Evolutionary conservation across 2,113 vertebrate genomes (phyloP), one percentile per base, ranked within the genome.

Genomic region (Athene cunicularia): DNA sequence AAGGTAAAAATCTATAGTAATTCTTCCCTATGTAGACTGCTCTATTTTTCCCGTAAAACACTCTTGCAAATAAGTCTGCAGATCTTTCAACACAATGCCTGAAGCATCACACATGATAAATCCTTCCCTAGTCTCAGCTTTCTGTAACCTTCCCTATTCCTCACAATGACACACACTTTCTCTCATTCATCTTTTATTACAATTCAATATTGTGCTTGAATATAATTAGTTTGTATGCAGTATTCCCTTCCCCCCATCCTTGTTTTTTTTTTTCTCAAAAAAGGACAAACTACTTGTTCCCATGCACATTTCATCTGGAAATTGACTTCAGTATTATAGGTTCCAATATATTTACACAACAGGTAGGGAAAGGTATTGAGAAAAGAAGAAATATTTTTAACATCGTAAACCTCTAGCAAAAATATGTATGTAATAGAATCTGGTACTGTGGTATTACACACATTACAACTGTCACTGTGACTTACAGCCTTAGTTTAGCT

Each of bases 361-460:
- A 98, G 98, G 97, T 98, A 97, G 97, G 96, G 97, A 95, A 97
- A 97, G 96, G 96, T 98, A 98, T 98, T 96, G 97, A 94, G 96
- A 96, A 97, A 96, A 97, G 97, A 98, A 98, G 97, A 98, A 98
- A 98, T 98, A 98, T 98, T 98, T 98, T 98, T 98, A 98, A 98
- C 98, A 98, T 98, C 95, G 85, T 98, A 98, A 98, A 98, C 98
- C 98, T 98, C 98, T 98, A 98, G 98, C 97, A 98, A 98, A 98
- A 98, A 98, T 98, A 98, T 98, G 98, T 98, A 98, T 98, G 98
- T 98, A 98, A 98, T 98, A 98, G 98, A 98, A 98, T 98, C 98
- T 98, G 98, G 97, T 98, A 97, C 98, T 98, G 95, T 97, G 97
- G 98, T 98, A 98, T 98, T 98, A 98, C 98, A 98, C 98, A 98